A percentile compares a stretch with the other conserved stretches of the same genome.
These are phyloP conservation scores for Tamandua tetradactyla DNA, from an alignment of 2,797 vertebrate genomes.

Conservation along the genomic window DNA sequence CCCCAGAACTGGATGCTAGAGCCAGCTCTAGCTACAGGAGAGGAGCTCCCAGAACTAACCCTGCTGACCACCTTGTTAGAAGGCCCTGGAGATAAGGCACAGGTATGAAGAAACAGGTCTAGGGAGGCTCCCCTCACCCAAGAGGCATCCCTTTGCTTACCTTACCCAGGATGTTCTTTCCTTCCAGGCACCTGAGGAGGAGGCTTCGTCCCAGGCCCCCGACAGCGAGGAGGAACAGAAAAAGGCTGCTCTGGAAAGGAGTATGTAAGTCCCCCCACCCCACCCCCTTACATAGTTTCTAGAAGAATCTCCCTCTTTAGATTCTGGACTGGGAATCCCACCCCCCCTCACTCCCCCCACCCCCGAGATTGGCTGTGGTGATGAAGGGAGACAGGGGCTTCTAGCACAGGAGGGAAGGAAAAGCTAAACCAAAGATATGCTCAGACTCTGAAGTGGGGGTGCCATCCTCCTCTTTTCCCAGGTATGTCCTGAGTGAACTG, in stretches of 20 bases:
- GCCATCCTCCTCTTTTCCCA: constrained; percentile 75
- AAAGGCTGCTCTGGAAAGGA: constrained; percentile 93
- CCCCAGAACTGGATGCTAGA: constrained; percentile 70
- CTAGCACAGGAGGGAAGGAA: background rate
- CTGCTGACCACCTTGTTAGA: constrained; percentile 81
- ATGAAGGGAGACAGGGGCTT: background rate
- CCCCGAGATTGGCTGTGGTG: constrained; percentile 22
- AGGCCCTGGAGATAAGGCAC: constrained; percentile 65
- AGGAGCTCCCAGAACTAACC: constrained; percentile 80
- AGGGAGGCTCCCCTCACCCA: background rate
- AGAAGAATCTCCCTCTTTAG: background rate
- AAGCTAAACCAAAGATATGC: background rate
- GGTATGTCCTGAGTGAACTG: constrained; percentile 93
- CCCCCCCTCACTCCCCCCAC: too few relatives aligned
- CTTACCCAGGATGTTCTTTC: constrained; percentile 82
- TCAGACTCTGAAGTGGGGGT: background rate
- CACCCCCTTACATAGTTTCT: background rate
- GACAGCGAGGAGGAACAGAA: constrained; percentile 92
- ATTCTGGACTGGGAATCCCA: background rate
- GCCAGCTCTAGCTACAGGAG: constrained; percentile 65
- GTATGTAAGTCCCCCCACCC: constrained; percentile 89
- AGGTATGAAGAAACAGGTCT: constrained; percentile 68
- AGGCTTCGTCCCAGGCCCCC: constrained; percentile 76
- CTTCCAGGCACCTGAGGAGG: constrained; percentile 85
- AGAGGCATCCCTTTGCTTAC: constrained; percentile 19